Conservation (phyloP, 2,113 vertebrate genomes). For the Albula goreensis region DNA sequence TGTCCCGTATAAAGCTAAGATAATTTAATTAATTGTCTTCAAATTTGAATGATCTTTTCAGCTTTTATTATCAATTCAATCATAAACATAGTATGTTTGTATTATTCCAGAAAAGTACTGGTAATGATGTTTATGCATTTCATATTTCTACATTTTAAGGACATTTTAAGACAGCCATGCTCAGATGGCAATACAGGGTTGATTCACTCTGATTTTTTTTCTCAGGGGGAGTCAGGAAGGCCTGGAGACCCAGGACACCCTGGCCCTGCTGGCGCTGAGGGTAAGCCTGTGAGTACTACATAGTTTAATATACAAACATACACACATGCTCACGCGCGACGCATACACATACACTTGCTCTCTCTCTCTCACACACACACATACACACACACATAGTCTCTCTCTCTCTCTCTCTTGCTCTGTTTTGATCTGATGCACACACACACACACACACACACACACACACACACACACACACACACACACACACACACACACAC, state of each 20-base stretch:
- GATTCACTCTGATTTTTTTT: background rate
- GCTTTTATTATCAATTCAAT: no score
- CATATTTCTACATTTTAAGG: no score
- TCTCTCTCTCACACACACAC: background rate
- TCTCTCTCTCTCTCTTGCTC: background rate
- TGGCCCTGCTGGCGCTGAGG: conserved; percentile 94
- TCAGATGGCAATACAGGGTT: background rate
- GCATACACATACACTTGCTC: background rate
- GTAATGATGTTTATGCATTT: no score
- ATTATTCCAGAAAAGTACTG: no score
- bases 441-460: background rate
- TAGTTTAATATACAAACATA: conserved; percentile 77
- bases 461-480: background rate
- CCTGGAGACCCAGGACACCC: conserved; percentile 78
- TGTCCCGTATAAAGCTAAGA: no score
- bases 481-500: background rate
- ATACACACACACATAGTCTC: background rate
- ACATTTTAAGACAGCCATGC: no score
- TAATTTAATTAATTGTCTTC: no score
- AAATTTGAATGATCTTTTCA: no score
- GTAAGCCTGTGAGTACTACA: conserved; percentile 99
- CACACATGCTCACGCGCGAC: conserved; percentile 25
- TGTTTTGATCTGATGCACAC: background rate
- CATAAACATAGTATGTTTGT: no score
- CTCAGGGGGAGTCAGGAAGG: conserved; percentile 83